Base-by-base conservation (phyloP, 2,797 vertebrate genomes). In the Liparis tanakae region DNA sequence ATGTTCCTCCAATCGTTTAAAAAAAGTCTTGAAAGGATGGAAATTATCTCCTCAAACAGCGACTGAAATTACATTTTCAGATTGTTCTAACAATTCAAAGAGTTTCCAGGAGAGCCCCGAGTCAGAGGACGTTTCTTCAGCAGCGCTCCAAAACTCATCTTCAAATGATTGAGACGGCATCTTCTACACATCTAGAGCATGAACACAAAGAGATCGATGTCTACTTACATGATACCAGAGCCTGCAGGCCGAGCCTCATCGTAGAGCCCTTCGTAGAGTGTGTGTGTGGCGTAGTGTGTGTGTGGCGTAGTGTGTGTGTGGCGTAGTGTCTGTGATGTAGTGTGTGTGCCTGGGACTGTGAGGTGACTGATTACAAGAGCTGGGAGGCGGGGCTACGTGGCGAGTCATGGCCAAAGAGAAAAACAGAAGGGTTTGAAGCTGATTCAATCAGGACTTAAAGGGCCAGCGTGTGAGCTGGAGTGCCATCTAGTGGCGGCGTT, bases 211-310 rank as follows among this genome's bases (percentile, higher is more conserved):
- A 18, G 3, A 33, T 0, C 57, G 10, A 25, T 15, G 8, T 59
- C 59, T 81, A 85, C 85, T 83, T 54, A 83, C 85, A 76, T 81
- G 57, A 72, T 60, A 75, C 50, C 46, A 81, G 60, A 22, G 30
- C 57, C 12, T 10, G 22, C 56, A 57, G 70, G 54, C 39, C 18
- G 70, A 65, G 25, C 63, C 17, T 72, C 70, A 61, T 67, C 46
- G 51, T 72, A 57, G 60, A 30, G 2, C 2, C 25, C 25, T 30
- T 30, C 3, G 2, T 30, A 30, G 25, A 30, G 25, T 30, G 25
- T 30, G 25, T 30, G 25, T 30, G 25, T 30, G 25, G 25, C 25
- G 25, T 30, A 30, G 25, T 30, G 25, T 30, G 25, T 30, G 25
- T 30, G 25, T 30, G 25, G 25, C 25, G 25, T 30, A 30, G 25